These are phyloP conservation scores for Porites divaricata DNA, from an alignment of 92 coral and sea anemone genomes.

Conservation along the genomic window DNA sequence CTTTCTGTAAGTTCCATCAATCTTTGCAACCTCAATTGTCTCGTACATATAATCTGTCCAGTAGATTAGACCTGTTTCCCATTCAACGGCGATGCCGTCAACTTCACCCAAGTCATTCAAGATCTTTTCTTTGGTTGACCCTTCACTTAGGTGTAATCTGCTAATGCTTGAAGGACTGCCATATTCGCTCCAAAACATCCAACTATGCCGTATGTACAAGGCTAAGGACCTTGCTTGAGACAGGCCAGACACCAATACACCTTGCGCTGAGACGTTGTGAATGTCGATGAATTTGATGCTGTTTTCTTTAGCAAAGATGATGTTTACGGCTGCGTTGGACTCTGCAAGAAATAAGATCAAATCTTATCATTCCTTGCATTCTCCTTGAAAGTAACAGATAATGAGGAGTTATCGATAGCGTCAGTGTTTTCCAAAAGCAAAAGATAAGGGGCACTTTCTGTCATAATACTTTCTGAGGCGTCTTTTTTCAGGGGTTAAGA, in stretches of 20 bases:
- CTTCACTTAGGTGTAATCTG: constrained; percentile 9
- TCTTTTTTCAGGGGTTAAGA: too few species aligned
- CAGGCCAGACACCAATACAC: constrained; percentile 11
- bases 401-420: not conserved
- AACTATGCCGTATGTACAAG: not conserved
- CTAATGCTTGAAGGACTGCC: not conserved
- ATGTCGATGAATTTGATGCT: constrained; percentile 13
- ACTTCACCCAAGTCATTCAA: constrained; percentile 32
- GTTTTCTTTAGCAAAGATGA: constrained; percentile 11
- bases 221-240: not conserved
- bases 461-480: too few species aligned
- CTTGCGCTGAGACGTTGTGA: constrained; percentile 6
- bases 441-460: too few species aligned
- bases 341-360: constrained; percentile 4
- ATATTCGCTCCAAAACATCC: constrained; percentile 47
- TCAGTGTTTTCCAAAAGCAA: too few species aligned
- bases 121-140: constrained; percentile 12
- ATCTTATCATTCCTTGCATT: not conserved
- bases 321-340: constrained; percentile 4
- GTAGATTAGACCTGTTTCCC: constrained; percentile 71
- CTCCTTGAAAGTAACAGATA: not conserved
- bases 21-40: constrained; percentile 72
- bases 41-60: constrained; percentile 72
- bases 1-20: constrained; percentile 68
- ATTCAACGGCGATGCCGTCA: constrained; percentile 79